phyloP scores from a whole-genome alignment of 2,113 vertebrate species.

The Oreochromis tanganicae region DNA sequence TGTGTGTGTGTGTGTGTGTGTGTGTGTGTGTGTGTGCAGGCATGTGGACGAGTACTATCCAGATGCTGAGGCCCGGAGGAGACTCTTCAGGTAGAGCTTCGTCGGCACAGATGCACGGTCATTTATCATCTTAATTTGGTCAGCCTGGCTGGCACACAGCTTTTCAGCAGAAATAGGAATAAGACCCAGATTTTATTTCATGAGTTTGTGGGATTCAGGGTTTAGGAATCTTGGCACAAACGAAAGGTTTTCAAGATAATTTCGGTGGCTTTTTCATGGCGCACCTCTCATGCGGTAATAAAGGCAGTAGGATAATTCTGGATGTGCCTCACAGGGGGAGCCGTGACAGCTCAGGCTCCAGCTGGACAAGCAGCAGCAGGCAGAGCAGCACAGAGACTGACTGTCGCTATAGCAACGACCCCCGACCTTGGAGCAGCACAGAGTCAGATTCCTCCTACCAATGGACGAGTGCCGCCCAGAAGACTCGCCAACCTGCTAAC shows the following conservation, averaged over 20 bases:
- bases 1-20: constrained; percentile 17
- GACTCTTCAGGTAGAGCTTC: constrained; percentile 86
- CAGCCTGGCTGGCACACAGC: constrained; percentile 12
- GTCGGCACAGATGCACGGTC: constrained; percentile 23
- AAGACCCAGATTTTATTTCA: constrained; percentile 1
- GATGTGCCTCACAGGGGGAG: constrained; percentile 74
- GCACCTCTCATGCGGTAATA: neutral
- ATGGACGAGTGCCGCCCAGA: constrained; percentile 65
- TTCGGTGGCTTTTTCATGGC: neutral
- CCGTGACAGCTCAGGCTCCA: constrained; percentile 78
- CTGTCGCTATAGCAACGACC: constrained; percentile 80
- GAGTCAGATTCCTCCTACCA: constrained; percentile 89
- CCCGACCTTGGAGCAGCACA: constrained; percentile 94
- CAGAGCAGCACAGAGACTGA: constrained; percentile 92
- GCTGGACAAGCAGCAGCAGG: constrained; percentile 84
- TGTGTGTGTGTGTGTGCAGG: constrained; percentile 61
- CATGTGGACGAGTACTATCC: constrained; percentile 84
- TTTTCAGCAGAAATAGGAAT: constrained; percentile 2
- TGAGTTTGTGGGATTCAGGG: neutral
- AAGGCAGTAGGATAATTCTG: constrained; percentile 5
- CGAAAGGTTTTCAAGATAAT: neutral
- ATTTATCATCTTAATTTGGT: constrained; percentile 58
- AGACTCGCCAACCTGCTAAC: constrained; percentile 75
- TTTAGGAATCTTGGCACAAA: neutral
- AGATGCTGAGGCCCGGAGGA: constrained; percentile 88